Percentiles rank a stretch among this genome's conserved stretches.
Evolutionary conservation across 1,140 invertebrate genomes (phyloP).

Genomic region (Tetragnatha versicolor): DNA sequence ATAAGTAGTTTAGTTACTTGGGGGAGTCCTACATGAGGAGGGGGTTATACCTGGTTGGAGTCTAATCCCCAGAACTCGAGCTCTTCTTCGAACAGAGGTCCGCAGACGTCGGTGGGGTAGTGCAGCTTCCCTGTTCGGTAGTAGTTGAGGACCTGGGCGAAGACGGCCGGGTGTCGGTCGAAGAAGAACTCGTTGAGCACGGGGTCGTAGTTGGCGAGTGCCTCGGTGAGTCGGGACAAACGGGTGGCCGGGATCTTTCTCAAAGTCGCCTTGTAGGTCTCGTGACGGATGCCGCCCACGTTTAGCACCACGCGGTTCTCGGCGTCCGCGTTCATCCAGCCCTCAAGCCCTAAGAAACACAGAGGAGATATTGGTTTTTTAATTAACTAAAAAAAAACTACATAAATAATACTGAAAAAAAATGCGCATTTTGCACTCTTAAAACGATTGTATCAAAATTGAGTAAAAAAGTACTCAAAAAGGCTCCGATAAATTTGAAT

Average conservation of each 20-base stretch:
- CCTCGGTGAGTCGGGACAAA: conserved; percentile 85
- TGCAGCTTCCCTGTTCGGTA: conserved; percentile 80
- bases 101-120: conserved; percentile 85
- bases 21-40: background rate
- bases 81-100: conserved; percentile 84
- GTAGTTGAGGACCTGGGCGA: conserved; percentile 77
- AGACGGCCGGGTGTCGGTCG: conserved; percentile 96
- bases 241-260: conserved; percentile 95
- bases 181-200: conserved; percentile 99
- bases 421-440: too few relatives aligned
- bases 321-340: conserved; percentile 75
- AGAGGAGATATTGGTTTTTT: too few relatives aligned
- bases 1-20: background rate
- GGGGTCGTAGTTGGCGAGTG: conserved; percentile 87
- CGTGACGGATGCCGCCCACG: conserved; percentile 96
- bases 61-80: conserved; percentile 82
- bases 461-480: too few relatives aligned
- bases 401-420: too few relatives aligned
- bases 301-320: conserved; percentile 98
- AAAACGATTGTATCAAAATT: too few relatives aligned
- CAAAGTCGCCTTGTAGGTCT: conserved; percentile 90
- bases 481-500: too few relatives aligned
- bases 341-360: too few relatives aligned
- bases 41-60: conserved; percentile 69
- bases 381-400: too few relatives aligned